Percentiles rank a stretch among this genome's conserved stretches.
phyloP scores from a whole-genome alignment of 1,140 invertebrate species.

The Colletes gigas region DNA sequence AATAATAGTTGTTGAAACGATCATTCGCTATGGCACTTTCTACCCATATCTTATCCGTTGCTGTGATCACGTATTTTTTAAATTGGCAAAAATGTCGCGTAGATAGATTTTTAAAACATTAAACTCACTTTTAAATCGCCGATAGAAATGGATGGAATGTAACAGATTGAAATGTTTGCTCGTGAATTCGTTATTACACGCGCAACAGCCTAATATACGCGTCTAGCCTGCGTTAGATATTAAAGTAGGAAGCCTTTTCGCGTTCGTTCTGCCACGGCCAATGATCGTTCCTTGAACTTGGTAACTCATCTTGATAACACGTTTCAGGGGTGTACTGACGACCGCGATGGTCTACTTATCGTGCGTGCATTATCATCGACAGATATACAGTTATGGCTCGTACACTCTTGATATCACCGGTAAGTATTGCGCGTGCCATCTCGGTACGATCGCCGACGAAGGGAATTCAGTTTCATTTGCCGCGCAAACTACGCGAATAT shows the following conservation, averaged over 20 bases:
- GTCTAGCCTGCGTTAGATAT: background rate
- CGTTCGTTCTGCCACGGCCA: background rate
- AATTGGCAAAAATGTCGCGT: too few relatives aligned
- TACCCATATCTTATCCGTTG: too few relatives aligned
- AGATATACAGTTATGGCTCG: constrained; percentile 93
- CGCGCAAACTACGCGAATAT: background rate
- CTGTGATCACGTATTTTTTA: too few relatives aligned
- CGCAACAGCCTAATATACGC: background rate
- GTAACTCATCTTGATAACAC: constrained; percentile 8
- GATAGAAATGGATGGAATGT: too few relatives aligned
- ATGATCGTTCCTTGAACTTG: constrained; percentile 28
- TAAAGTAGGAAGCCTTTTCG: background rate
- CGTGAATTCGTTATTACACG: background rate
- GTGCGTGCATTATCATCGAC: constrained; percentile 91
- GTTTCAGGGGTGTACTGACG: constrained; percentile 87
- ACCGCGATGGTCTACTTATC: constrained; percentile 92
- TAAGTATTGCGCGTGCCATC: constrained; percentile 72
- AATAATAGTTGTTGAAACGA: too few relatives aligned
- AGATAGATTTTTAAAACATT: too few relatives aligned
- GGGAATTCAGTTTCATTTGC: constrained; percentile 14
- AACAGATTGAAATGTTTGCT: too few relatives aligned
- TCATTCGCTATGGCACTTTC: too few relatives aligned
- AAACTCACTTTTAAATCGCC: too few relatives aligned
- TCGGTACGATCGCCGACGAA: background rate
- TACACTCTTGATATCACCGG: constrained; percentile 96